A percentile compares a stretch with the other conserved stretches of the same genome.
phyloP scores from a whole-genome alignment of 2,797 vertebrate species.

The Bradypodion pumilum region DNA sequence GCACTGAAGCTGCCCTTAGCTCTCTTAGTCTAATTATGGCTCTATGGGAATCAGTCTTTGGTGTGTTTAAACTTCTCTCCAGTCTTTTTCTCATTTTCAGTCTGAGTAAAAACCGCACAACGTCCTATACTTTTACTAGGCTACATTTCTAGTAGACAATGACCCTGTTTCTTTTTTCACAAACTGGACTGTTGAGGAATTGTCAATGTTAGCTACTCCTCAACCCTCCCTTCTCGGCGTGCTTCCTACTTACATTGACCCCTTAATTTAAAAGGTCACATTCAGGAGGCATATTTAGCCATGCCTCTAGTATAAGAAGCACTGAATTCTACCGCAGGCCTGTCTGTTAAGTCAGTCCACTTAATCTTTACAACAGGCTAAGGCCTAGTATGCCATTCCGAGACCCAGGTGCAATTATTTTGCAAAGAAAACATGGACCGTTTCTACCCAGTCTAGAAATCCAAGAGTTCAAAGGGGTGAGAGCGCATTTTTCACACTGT shows the following conservation, averaged over 20 bases:
- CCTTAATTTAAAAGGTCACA: slow-evolving; percentile 60
- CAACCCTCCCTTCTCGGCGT: slow-evolving; percentile 18
- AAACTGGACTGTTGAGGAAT: slow-evolving; percentile 62
- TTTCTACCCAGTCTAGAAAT: slow-evolving; percentile 55
- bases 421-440: slow-evolving; percentile 54
- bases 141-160: slow-evolving; percentile 56
- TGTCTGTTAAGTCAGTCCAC: slow-evolving; percentile 60
- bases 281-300: slow-evolving; percentile 57
- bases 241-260: slow-evolving; percentile 65
- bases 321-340: slow-evolving; percentile 51
- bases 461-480: slow-evolving; percentile 66
- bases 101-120: slow-evolving; percentile 36
- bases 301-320: slow-evolving; percentile 34
- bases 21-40: background rate
- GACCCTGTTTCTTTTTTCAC: slow-evolving; percentile 51
- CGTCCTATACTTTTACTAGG: slow-evolving; percentile 53
- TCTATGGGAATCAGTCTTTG: slow-evolving; percentile 46
- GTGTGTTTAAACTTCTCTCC: slow-evolving; percentile 45
- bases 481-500: slow-evolving; percentile 67
- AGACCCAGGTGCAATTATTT: slow-evolving; percentile 69
- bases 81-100: slow-evolving; percentile 49
- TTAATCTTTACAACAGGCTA: slow-evolving; percentile 61
- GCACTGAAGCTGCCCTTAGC: background rate
- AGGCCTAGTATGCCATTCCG: slow-evolving; percentile 61
- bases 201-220: slow-evolving; percentile 51